A percentile compares a stretch with the other conserved stretches of the same genome.
Conservation (phyloP, 2,113 vertebrate genomes). For the Meriones unguiculatus region DNA sequence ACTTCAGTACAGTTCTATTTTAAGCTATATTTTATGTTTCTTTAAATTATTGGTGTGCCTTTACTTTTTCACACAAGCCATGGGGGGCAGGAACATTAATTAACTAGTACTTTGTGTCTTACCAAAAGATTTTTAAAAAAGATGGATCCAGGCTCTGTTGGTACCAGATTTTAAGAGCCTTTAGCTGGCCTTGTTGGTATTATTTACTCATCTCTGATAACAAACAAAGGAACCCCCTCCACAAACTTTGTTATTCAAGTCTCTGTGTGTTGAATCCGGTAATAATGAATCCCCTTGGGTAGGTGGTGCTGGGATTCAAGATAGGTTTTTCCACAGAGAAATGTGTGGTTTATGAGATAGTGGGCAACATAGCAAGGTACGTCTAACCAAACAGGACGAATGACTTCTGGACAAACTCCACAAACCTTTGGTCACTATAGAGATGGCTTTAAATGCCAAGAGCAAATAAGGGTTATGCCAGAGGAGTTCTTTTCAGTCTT, state of each 20-base stretch:
- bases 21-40: not conserved
- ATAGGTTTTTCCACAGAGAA: not conserved
- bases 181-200: not conserved
- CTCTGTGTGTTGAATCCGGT: not conserved
- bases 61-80: not conserved
- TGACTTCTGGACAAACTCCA: not conserved
- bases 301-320: not conserved
- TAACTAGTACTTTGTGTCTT: not conserved
- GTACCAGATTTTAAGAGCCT: not conserved
- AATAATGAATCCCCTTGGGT: not conserved
- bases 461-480: not conserved
- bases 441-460: not conserved
- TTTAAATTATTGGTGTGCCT: not conserved
- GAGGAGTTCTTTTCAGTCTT: not conserved
- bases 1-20: not conserved
- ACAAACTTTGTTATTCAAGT: not conserved
- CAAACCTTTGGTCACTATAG: not conserved
- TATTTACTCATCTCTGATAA: not conserved
- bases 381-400: not conserved
- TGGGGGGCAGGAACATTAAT: not conserved
- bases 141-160: not conserved
- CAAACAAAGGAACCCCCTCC: not conserved
- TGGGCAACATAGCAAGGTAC: too few relatives aligned
- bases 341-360: not conserved
- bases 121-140: not conserved